A percentile compares a stretch with the other conserved stretches of the same genome.
phyloP scores from a whole-genome alignment of 1,140 invertebrate species.

The Trichogramma pretiosum region DNA sequence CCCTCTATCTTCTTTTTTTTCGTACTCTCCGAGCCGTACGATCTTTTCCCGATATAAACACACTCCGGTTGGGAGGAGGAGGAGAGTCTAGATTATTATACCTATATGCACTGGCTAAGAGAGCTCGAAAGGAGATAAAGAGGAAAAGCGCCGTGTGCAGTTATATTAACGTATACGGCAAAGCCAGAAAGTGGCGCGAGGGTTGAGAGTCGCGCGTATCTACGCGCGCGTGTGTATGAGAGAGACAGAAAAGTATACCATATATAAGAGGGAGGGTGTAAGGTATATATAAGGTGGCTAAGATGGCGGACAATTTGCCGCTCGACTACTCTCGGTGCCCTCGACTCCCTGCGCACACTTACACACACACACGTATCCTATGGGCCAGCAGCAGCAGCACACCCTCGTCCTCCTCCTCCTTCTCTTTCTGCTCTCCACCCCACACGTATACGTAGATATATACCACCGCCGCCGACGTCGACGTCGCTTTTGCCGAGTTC shows the following conservation, averaged over 20 bases:
- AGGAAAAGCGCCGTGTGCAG: too few species aligned
- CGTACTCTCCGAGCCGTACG: too few species aligned
- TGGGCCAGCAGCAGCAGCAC: background rate
- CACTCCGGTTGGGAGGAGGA: too few species aligned
- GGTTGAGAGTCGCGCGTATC: background rate
- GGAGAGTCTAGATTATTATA: too few species aligned
- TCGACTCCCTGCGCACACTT: slow-evolving; percentile 20
- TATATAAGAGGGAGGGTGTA: slow-evolving; percentile 35
- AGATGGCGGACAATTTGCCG: slow-evolving; percentile 49
- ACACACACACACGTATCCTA: too few species aligned
- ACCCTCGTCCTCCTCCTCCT: slow-evolving; percentile 12
- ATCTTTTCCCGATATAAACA: too few species aligned
- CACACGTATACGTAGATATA: slow-evolving; percentile 14
- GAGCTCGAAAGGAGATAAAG: too few species aligned
- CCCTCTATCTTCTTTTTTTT: too few species aligned
- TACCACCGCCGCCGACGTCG: background rate
- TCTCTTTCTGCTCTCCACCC: background rate
- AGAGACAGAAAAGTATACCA: slow-evolving; percentile 23
- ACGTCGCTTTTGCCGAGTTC: slow-evolving; percentile 23
- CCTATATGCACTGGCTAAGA: too few species aligned
- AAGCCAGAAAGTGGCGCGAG: background rate
- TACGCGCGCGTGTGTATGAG: slow-evolving; percentile 11
- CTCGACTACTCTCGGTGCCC: slow-evolving; percentile 43
- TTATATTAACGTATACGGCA: background rate
- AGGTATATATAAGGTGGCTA: slow-evolving; percentile 45